Evolutionary conservation across 2,888 invertebrate genomes (phyloP), one percentile per base, ranked within the genome.

Genomic region (Athalia rosae): DNA sequence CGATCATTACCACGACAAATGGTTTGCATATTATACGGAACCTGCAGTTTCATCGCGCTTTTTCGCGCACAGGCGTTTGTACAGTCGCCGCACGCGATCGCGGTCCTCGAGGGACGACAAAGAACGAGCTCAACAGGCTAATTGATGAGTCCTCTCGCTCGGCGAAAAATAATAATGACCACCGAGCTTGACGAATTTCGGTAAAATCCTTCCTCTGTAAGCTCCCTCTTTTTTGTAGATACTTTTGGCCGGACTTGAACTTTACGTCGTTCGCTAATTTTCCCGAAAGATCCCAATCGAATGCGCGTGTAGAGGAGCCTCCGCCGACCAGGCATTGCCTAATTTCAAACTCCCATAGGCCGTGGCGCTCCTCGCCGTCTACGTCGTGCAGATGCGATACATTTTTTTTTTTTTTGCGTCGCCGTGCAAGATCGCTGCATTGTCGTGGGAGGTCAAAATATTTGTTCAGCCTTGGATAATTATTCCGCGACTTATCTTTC

Each of bases 401-500:
- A 85, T 82, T 86, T 85, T 85, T 80, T 76, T 76, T 77, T 74
- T 15, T 67, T 48, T 64, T 71, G 64, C 63, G 79, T 79, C 80
- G 80, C 82, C 5, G 8, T 53, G 6, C 67, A 28, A 28, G 28
- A 28, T 28, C 28, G 7, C 79, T 82, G 84, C 87, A 89, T 88
- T 88, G 86, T 88, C 87, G 87, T 87, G 88, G 86, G 87, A 88
- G 87, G 85, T 85, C 87, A 85, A 87, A 87, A 87, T 88, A 74
- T 74, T 9, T 28, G 28, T 67, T 50, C 67, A 41, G 50, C 53
- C 67, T 9, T 53, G 50, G 15, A 66, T 48, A 48, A 67, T 53
- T 53, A 67, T 67, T 67, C 41, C 53, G 67, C 41, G 67, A 41
- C 28, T 45, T 13, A n/a, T 9, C 45, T 45, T 48, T 15, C 28